These are phyloP conservation scores for Spilosoma lubricipeda DNA, from an alignment of 2,888 invertebrate species.

Conservation along the genomic window DNA sequence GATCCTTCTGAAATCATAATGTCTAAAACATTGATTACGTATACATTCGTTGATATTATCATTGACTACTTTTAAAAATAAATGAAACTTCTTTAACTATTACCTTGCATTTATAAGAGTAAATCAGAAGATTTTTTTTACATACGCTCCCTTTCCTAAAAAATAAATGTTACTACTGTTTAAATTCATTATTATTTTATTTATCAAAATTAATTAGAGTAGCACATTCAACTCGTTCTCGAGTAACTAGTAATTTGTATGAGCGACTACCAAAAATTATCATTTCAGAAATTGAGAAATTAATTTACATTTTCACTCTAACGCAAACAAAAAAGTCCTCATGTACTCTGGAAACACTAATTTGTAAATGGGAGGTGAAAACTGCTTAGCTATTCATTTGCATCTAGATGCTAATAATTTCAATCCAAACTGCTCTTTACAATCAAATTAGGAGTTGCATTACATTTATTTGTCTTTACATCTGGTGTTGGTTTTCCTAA, in stretches of 20 bases:
- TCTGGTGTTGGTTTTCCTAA: conserved; percentile 45
- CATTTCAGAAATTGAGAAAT: conserved; percentile 74
- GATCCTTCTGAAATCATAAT: too few relatives aligned
- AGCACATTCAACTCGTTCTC: neutral
- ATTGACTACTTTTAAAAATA: too few relatives aligned
- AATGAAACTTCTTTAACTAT: too few relatives aligned
- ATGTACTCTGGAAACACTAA: conserved; percentile 68
- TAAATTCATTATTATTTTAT: neutral
- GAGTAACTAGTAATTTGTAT: conserved; percentile 25
- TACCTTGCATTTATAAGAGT: too few relatives aligned
- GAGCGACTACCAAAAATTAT: conserved; percentile 67
- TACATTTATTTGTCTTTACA: conserved; percentile 9
- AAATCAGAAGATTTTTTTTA: too few relatives aligned
- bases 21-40: too few relatives aligned
- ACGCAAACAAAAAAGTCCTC: conserved; percentile 71
- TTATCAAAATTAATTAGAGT: neutral
- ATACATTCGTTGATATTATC: too few relatives aligned
- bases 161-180: neutral
- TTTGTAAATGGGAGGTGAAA: conserved; percentile 73
- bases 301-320: conserved; percentile 79
- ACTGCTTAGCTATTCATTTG: conserved; percentile 64
- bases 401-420: conserved; percentile 70
- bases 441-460: conserved; percentile 29
- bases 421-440: conserved; percentile 56
- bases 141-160: too few relatives aligned